phyloP scores from a whole-genome alignment of 1,140 invertebrate species.

The Diachasmimorpha longicaudata region DNA sequence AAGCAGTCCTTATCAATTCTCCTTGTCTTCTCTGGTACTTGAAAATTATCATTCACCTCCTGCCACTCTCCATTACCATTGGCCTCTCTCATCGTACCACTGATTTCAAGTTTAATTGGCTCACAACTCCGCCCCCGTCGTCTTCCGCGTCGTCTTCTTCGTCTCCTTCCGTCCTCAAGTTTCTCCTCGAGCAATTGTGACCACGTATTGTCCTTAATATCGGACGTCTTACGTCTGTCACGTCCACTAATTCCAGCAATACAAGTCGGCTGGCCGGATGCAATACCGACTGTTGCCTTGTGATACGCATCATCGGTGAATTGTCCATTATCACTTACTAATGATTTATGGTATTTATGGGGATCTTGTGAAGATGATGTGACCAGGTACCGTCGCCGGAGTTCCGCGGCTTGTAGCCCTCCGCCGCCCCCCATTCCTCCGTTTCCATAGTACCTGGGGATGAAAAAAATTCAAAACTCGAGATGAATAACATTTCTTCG shows the following conservation, averaged over 20 bases:
- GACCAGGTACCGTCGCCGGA: conserved; percentile 54
- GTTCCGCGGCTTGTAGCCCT: conserved; percentile 62
- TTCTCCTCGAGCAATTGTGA: background rate
- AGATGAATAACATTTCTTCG: too few species aligned
- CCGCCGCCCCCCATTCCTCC: conserved; percentile 63
- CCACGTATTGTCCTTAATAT: background rate
- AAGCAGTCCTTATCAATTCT: conserved; percentile 43
- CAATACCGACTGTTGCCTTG: conserved; percentile 37
- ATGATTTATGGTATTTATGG: background rate
- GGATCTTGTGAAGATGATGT: conserved; percentile 36
- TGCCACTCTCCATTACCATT: background rate
- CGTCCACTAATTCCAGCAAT: conserved; percentile 34
- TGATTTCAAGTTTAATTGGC: background rate
- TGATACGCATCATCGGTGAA: conserved; percentile 34
- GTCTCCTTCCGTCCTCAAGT: conserved; percentile 33
- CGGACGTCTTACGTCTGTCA: conserved; percentile 18
- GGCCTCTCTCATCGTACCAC: background rate
- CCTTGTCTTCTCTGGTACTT: conserved; percentile 43
- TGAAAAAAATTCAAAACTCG: background rate
- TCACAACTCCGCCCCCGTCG: conserved; percentile 31
- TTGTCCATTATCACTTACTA: conserved; percentile 27
- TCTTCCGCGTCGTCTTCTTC: conserved; percentile 35
- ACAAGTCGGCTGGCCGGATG: conserved; percentile 59
- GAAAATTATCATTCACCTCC: conserved; percentile 27
- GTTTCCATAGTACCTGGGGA: conserved; percentile 62